Conservation (phyloP, 2,113 vertebrate genomes). For the Rhabdornis inornatus region DNA sequence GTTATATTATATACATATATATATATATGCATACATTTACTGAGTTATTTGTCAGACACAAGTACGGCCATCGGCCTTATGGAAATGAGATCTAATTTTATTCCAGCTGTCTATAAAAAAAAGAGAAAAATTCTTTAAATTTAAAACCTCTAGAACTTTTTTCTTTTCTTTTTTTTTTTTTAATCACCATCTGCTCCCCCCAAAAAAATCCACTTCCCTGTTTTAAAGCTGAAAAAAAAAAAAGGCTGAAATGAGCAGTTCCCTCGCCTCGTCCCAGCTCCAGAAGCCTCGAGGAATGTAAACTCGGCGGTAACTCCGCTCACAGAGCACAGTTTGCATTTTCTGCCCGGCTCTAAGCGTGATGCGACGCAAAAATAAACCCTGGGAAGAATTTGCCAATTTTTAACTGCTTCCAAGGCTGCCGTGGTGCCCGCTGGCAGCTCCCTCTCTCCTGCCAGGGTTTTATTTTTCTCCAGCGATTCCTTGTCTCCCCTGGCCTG, state of each 20-base stretch:
- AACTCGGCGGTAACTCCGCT: background rate
- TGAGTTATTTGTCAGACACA: background rate
- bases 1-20: background rate
- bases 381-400: background rate
- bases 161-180: background rate
- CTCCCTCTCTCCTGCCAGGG: background rate
- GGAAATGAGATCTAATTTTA: constrained; percentile 2
- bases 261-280: background rate
- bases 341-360: background rate
- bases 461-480: background rate
- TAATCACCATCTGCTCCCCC: background rate
- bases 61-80: background rate
- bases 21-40: background rate
- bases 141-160: background rate
- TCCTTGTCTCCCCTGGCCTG: background rate
- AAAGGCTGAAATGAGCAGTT: background rate
- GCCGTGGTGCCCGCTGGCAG: background rate
- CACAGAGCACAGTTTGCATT: background rate
- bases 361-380: background rate
- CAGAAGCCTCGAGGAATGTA: background rate
- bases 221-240: background rate
- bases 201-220: background rate
- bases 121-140: background rate
- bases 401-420: background rate
- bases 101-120: background rate